Evolutionary conservation across 2,888 invertebrate genomes (phyloP), one percentile per base, ranked within the genome.

Genomic region (Leucophora obtusa): DNA sequence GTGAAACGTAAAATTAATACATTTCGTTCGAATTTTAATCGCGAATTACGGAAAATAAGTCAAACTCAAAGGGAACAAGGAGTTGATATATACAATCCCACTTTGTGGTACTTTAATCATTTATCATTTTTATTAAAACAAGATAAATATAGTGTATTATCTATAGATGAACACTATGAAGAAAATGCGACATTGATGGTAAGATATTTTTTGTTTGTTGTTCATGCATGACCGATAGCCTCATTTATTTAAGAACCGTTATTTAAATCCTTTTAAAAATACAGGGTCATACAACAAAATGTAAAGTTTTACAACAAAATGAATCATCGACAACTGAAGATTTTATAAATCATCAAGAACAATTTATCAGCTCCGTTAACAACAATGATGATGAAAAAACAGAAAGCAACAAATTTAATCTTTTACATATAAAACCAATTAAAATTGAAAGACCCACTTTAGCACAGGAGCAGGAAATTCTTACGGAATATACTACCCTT

Each of bases 1-100:
- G 79, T 69, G 0, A 79, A 79, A 69, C 73, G 79, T 9, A 79
- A 79, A 73, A 79, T 79, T 47, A 79, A 79, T 24, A 79, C 79
- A 35, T 73, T 73, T 53, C 73, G 79, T 33, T 69, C 73, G 8
- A 79, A 79, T 38, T 73, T 73, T n/a, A 73, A 73, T 43, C 62
- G 79, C 2, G 79, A 73, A 43, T 58, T 79, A 4, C 66, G 79
- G 6, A 79, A 73, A 59, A 63, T 79, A 59, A 38, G 73, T 1
- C 79, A 59, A 7, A 28, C 73, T 9, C 28, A 69, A 43, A 63
- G 15, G 24, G 51, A 69, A 10, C 51, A 53, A 8, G 15, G 58
- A 2, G 17, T 7, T 17, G 79, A 79, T 1, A 15, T 58, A 53
- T 73, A 79, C 33, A 63, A 21, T 35, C 68, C 56, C 11, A 62